Base-by-base conservation (phyloP, 2,888 invertebrate species). In the Ophioninae sp. region DNA sequence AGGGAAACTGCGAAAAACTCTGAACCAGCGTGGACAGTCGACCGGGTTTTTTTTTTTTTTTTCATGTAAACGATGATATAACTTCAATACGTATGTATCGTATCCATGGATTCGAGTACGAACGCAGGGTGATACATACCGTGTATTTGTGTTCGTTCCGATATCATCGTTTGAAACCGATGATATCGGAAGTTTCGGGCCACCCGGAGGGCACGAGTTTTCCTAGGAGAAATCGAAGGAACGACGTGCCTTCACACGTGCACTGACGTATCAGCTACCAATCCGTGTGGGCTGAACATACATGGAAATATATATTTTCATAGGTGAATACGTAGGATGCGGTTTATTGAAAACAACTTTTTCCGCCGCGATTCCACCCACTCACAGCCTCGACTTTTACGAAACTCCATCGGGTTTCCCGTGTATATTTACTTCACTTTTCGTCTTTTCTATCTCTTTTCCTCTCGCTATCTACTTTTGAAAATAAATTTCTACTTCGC, bases 331-430 rank as follows among this genome's bases (percentile, higher is more conserved):
- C 69, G 41, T 56, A 61, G 65, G 73, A 78, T 68, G 73, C 70
- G 84, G 81, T 84, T 84, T 81, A 84, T 84, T 81, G 84, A 79
- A 81, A 79, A 79, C 81, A 84, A 84, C 68, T 84, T 84, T 84
- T 84, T 75, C 81, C 79, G 79, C 79, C 84, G 76, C 57, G 64
- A 76, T 73, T 61, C 81, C 76, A 17, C 62, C 50, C 41, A 78
- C 61, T 44, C 39, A 17, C 69, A 74, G 23, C 61, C 74, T 59
- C 67, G 59, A 67, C 69, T 72, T 39, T 37, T 56, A 39, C 50
- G 20, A 72, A 78, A 78, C 64, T 65, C 41, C 20, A n/a, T 7
- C 59, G 61, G 70, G 57, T 44, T 57, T 73, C 74, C 44, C 56
- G 17, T 41, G 41, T 64, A 78, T 59, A 39, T 57, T 30, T 70